Evolutionary conservation across 2,797 vertebrate genomes (phyloP).

Genomic region (Bradypodion ventrale): DNA sequence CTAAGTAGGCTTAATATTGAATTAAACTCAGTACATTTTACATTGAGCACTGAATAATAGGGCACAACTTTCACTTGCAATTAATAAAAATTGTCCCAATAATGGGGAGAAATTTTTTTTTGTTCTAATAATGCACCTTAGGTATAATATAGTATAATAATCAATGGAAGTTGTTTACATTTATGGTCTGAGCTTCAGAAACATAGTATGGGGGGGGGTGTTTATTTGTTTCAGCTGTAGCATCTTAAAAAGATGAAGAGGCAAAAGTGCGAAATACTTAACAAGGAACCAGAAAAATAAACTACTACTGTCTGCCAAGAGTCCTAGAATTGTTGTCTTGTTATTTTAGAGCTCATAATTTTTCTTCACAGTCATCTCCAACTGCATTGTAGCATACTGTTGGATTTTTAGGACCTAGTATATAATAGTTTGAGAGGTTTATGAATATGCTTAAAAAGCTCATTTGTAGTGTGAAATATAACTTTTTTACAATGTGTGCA

Average conservation of each 20-base stretch:
- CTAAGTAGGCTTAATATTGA: too few relatives aligned
- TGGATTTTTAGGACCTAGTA: fast-evolving
- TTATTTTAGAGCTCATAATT: not conserved
- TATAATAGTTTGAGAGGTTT: not conserved
- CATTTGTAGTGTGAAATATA: not conserved
- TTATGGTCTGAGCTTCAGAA: not conserved
- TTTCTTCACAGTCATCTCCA: slow-evolving; percentile 1
- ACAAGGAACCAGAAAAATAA: slow-evolving; percentile 58
- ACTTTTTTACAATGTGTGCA: not conserved
- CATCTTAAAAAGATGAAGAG: slow-evolving; percentile 50
- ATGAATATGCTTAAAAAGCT: not conserved
- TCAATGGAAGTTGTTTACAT: slow-evolving; percentile 40
- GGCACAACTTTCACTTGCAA: slow-evolving; percentile 37
- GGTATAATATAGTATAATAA: slow-evolving; percentile 22
- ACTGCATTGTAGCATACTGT: fast-evolving
- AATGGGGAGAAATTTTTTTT: not conserved
- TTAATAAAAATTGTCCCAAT: slow-evolving; percentile 46
- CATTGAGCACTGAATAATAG: slow-evolving; percentile 50
- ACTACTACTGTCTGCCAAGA: slow-evolving; percentile 56
- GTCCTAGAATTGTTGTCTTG: slow-evolving; percentile 36
- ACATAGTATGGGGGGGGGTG: not conserved
- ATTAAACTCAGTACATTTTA: not conserved
- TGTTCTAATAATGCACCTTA: slow-evolving; percentile 13
- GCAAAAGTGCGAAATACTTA: slow-evolving; percentile 51
- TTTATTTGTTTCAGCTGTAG: slow-evolving; percentile 56